Percentiles rank a stretch among this genome's conserved stretches.
These are phyloP conservation scores for Microtus richardsoni DNA, from an alignment of 2,113 vertebrate genomes.

Conservation along the genomic window DNA sequence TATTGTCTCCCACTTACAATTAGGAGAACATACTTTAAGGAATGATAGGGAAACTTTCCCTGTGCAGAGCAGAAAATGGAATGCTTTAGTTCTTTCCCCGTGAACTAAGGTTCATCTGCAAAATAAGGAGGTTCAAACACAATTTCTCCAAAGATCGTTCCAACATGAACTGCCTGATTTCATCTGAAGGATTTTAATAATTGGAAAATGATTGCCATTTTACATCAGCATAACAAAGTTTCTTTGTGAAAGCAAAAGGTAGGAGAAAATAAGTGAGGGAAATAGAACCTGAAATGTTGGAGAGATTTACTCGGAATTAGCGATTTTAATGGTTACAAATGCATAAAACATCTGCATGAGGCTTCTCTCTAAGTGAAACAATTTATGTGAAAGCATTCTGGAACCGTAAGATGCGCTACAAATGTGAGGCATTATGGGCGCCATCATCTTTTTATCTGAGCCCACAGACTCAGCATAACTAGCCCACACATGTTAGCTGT, in stretches of 20 bases:
- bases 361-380: constrained; percentile 56
- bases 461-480: background rate
- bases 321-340: constrained; percentile 48
- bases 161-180: background rate
- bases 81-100: background rate
- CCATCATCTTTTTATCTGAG: constrained; percentile 5
- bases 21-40: background rate
- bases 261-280: background rate
- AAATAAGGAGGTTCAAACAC: background rate
- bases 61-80: background rate
- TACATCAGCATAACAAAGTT: constrained; percentile 27
- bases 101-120: background rate
- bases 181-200: constrained; percentile 32
- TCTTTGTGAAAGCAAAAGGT: constrained; percentile 32
- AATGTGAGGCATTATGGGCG: constrained; percentile 54
- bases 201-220: constrained; percentile 7
- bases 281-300: constrained; percentile 56
- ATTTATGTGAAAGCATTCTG: constrained; percentile 33
- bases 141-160: constrained; percentile 33
- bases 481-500: background rate
- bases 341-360: constrained; percentile 32
- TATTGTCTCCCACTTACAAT: background rate
- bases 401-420: background rate
- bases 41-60: background rate
- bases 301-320: constrained; percentile 52